Evolutionary conservation across 2,797 vertebrate genomes (phyloP), one percentile per base, ranked within the genome.

Genomic region (Ibycter americanus): DNA sequence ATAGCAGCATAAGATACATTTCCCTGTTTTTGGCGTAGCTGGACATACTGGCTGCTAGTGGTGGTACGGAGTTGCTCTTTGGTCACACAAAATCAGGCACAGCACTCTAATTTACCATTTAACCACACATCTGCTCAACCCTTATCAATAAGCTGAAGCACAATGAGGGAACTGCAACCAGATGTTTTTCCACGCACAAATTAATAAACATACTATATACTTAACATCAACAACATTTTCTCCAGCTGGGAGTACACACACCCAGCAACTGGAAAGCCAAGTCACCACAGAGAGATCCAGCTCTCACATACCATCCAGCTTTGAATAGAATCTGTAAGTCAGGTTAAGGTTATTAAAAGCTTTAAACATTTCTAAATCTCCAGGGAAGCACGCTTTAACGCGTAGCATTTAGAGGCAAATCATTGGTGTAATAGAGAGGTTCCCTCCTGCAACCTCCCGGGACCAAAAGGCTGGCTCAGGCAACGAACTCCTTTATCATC

Each of bases 401-500:
- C 97, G 95, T 97, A 97, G 93, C 97, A 97, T 98, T 98, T 98
- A 97, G 96, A 98, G 96, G 97, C 92, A 98, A 98, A 98, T 98
- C 97, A 87, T 70, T 98, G 98, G 98, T 97, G 97, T 98, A 98
- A 98, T 94, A 96, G 90, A 98, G 97, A 97, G 34, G 70, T 42
- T 97, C 82, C 89, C 93, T 92, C 79, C 78, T 87, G 70, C 81
- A 94, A 93, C 96, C 98, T 98, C 94, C 90, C 21, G 97, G 95
- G 98, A 99, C 97, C 97, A 97, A 95, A 95, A 97, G 98, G 91
- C 98, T 98, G 97, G 96, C 98, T 98, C 97, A 99, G 98, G 97
- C 96, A 96, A 98, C 98, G 98, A 98, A 97, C 98, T 98, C 98
- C 92, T 99, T 99, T 98, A 99, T 99, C 98, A 99, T 98, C 98